Base-by-base conservation (phyloP, 2,888 invertebrate genomes). In the Maniola hyperantus region DNA sequence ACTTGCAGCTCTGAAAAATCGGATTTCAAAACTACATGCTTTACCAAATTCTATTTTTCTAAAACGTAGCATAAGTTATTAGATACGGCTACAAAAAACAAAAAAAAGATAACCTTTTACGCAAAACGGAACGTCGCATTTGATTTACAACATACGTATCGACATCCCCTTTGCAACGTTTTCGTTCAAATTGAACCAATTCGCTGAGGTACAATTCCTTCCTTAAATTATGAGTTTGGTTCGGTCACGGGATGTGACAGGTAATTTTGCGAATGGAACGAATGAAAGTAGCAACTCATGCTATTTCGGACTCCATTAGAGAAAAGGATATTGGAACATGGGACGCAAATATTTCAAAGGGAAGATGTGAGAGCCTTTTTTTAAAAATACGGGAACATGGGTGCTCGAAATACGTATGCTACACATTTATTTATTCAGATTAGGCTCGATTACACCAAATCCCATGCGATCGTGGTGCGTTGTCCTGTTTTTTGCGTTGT, bases 191-290 rank as follows among this genome's bases (percentile, higher is more conserved):
- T 50, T 34, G 50, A 50, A 61, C 39, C 61, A 39, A 51, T 51
- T 20, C 61, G 51, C 61, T 36, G 33, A 61, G 61, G 50, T 61
- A 61, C 61, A 51, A 61, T 61, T 51, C 61, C 48, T 39, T 61
- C 61, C 36, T 48, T 61, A 61, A 61, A 36, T 50, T 61, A 61
- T 61, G 48, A 61, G 61, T 50, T 61, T 48, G 36, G 61, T 51
- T 51, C 61, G 36, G 61, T 50, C 50, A 61, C 13, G 61, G 48
- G 50, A 61, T 51, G 61, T 61, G 61, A 61, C 61, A 61, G 61
- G 61, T 61, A 61, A 61, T 61, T 61, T 61, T 61, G 61, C 61
- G 51, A 61, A 61, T 61, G 61, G 61, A 36, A 61, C 18, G 61
- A 50, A 39, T 36, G 61, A 61, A 61, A 61, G 61, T 51, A 36